Evolutionary conservation across 1,140 invertebrate genomes (phyloP).

Genomic region (Batillaria attramentaria): DNA sequence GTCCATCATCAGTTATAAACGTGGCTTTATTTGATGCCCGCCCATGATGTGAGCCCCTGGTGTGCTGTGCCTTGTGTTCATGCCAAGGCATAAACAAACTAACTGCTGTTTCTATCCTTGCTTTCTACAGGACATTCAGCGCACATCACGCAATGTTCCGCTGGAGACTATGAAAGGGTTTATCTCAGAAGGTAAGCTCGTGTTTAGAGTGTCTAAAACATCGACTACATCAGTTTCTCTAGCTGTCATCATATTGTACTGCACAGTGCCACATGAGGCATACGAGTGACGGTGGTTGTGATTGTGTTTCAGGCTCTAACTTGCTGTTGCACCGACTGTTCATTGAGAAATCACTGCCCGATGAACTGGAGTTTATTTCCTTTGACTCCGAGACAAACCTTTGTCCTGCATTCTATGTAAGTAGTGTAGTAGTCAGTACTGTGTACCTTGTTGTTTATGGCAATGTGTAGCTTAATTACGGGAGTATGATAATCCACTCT

Average conservation of each 20-base stretch:
- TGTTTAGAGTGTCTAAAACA: no score
- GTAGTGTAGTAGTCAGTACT: constrained; percentile 32
- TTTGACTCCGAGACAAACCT: constrained; percentile 71
- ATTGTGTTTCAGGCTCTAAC: constrained; percentile 66
- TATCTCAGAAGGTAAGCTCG: constrained; percentile 68
- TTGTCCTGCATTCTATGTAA: constrained; percentile 69
- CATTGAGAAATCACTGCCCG: constrained; percentile 64
- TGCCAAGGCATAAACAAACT: no score
- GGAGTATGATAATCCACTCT: no score
- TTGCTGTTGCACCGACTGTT: constrained; percentile 68
- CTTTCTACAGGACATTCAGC: constrained; percentile 65
- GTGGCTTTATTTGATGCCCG: no score
- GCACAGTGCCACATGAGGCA: no score
- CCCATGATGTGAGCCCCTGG: no score
- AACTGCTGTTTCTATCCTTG: no score
- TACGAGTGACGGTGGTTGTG: no score
- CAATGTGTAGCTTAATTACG: neutral
- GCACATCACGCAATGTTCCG: constrained; percentile 58
- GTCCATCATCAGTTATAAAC: no score
- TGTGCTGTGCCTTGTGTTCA: no score
- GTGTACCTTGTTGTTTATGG: neutral
- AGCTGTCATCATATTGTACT: neutral
- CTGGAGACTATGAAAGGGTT: constrained; percentile 66
- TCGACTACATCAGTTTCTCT: neutral
- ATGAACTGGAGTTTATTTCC: constrained; percentile 65